phyloP scores from a whole-genome alignment of 2,113 vertebrate genomes.

The Cricetomys ansorgei region DNA sequence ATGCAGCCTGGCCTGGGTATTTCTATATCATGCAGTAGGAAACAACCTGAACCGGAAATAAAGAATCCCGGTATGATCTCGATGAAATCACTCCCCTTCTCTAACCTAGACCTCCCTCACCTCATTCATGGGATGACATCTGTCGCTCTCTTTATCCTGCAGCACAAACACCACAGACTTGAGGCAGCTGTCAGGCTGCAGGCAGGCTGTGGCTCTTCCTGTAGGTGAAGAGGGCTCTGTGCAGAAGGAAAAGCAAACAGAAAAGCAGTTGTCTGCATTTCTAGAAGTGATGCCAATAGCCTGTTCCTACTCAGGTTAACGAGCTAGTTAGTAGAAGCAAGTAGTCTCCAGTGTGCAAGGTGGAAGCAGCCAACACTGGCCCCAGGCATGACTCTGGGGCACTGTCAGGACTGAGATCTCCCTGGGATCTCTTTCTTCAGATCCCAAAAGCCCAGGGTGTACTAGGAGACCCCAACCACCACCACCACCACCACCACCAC shows the following conservation, averaged over 20 bases:
- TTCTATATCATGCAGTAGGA: not conserved
- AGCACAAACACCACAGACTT: not conserved
- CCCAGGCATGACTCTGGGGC: not conserved
- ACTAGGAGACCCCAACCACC: not conserved
- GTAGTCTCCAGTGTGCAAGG: not conserved
- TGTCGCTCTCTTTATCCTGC: not conserved
- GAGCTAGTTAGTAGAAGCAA: not conserved
- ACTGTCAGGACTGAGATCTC: not conserved
- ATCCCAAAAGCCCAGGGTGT: not conserved
- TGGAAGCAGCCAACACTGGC: not conserved
- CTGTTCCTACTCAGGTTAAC: not conserved
- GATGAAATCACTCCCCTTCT: not conserved
- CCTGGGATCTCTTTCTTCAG: not conserved
- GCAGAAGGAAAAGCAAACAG: slow-evolving; percentile 1
- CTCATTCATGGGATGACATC: not conserved
- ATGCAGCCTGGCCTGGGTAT: not conserved
- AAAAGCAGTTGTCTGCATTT: not conserved
- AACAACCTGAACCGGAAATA: not conserved
- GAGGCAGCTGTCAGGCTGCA: not conserved
- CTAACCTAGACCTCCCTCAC: not conserved
- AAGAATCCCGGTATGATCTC: not conserved
- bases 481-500: accelerated
- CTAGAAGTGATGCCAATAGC: not conserved
- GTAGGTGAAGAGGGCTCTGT: not conserved
- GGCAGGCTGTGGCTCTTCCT: not conserved